Conservation (phyloP, 1,140 invertebrate species). For the Probaryconus sp. region DNA sequence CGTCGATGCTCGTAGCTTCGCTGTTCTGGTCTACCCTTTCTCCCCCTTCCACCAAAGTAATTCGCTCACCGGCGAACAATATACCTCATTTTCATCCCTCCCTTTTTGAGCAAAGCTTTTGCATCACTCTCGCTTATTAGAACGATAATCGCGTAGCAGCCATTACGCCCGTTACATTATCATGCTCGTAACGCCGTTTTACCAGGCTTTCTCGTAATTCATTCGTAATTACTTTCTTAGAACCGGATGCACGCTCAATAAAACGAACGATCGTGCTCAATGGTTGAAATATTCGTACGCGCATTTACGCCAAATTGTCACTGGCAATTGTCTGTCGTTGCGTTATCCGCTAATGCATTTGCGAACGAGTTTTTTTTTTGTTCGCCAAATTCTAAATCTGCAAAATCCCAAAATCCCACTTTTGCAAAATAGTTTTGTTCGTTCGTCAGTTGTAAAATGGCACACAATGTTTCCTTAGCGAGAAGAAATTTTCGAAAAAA, state of each 20-base stretch:
- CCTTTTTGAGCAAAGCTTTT: slow-evolving; percentile 53
- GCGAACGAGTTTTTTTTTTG: too few relatives aligned
- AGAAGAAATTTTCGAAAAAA: too few relatives aligned
- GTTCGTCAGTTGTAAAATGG: too few relatives aligned
- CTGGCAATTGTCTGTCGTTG: slow-evolving; percentile 25
- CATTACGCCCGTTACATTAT: slow-evolving; percentile 75
- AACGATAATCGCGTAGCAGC: slow-evolving; percentile 73
- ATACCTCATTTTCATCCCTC: slow-evolving; percentile 46
- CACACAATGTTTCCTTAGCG: too few relatives aligned
- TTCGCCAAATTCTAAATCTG: too few relatives aligned
- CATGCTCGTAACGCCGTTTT: slow-evolving; percentile 67
- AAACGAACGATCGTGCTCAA: slow-evolving; percentile 58
- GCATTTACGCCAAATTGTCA: slow-evolving; percentile 30
- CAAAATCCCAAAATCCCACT: too few relatives aligned
- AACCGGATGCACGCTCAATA: slow-evolving; percentile 69
- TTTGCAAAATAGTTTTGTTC: too few relatives aligned
- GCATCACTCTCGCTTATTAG: slow-evolving; percentile 75
- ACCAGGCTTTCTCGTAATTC: slow-evolving; percentile 68
- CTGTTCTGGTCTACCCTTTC: slow-evolving; percentile 47
- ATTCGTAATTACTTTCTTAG: slow-evolving; percentile 73
- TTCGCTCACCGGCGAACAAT: slow-evolving; percentile 56
- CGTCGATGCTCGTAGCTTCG: neutral
- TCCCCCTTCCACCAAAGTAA: slow-evolving; percentile 32
- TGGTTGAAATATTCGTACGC: slow-evolving; percentile 27
- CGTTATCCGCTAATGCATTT: too few relatives aligned